Base-by-base conservation (phyloP, 2,113 vertebrate species). In the Panurus biarmicus region DNA sequence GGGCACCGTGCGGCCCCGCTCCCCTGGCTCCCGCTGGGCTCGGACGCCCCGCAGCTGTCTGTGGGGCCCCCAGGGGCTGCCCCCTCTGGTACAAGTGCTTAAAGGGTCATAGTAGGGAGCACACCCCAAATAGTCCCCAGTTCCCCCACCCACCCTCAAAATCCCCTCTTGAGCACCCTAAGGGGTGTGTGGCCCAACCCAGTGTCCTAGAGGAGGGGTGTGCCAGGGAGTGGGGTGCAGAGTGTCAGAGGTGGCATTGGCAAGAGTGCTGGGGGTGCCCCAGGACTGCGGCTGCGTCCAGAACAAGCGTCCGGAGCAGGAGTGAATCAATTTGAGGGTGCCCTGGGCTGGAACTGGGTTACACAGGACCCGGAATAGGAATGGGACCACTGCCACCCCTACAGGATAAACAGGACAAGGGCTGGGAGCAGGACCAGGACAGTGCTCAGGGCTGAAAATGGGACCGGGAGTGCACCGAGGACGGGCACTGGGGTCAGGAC, bases 101-200 rank as follows among this genome's bases (percentile, higher is more conserved):
- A 18, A 10, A 54, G 54, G 50, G 65, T 50, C 45, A 7, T 58
- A 36, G 64, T 1, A 3, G 18, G 38, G 5, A 29, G 19, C 12
- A 51, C 42, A 40, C 5, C 36, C 36, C n/a, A 14, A 11, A 58
- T 6, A 9, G 42, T 7, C 5, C 20, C 35, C 28, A 14, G 1
- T 58, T 6, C 4, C 10, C 4, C 5, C 28, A 2, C 5, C 7
- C 19, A 13, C 5, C 12, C 14, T 9, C 22, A 5, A 79, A 5
- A 58, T 25, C 4, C 24, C 8, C 31, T 2, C 33, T 0, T 19
- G 54, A 54, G 25, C 33, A 1, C 9, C 14, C 40, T 5, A 5
- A 57, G 13, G 40, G 16, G 45, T 7, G 62, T 28, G 54, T 5
- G 35, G 23, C 35, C 54, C 77, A 21, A 28, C 6, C 21, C 48